Evolutionary conservation across 2,888 invertebrate species (phyloP).

Genomic region (Eledona agricola): DNA sequence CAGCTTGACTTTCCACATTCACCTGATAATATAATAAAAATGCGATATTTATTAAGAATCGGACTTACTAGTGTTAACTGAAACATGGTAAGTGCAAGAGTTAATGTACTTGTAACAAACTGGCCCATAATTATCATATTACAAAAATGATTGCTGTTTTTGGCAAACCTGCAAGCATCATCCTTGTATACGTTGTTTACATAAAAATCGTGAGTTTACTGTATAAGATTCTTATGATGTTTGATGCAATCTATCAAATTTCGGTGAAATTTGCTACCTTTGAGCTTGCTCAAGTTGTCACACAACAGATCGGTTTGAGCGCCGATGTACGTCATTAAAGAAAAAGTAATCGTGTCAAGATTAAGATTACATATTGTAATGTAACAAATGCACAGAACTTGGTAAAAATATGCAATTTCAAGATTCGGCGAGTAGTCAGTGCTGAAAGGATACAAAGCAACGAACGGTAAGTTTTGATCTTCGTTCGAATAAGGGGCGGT

Average conservation of each 20-base stretch:
- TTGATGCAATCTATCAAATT: background rate
- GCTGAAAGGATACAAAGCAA: constrained; percentile 42
- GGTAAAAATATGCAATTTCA: constrained; percentile 38
- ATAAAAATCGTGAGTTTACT: constrained; percentile 7
- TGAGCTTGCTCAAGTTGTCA: constrained; percentile 23
- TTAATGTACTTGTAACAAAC: constrained; percentile 32
- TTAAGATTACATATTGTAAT: constrained; percentile 34
- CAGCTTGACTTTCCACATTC: no score
- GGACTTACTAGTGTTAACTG: constrained; percentile 42
- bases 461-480: constrained; percentile 20
- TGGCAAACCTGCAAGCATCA: constrained; percentile 39
- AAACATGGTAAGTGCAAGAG: constrained; percentile 42
- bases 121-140: constrained; percentile 39
- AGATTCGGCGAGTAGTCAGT: constrained; percentile 20
- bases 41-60: no score
- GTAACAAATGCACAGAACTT: constrained; percentile 31
- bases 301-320: constrained; percentile 41
- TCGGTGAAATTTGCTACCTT: background rate
- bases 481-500: constrained; percentile 31
- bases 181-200: background rate
- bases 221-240: constrained; percentile 16
- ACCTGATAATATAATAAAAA: no score
- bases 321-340: constrained; percentile 37
- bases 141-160: constrained; percentile 32
- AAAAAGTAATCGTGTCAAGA: constrained; percentile 35